phyloP scores from a whole-genome alignment of 2,797 vertebrate species.

The Numenius phaeopus region DNA sequence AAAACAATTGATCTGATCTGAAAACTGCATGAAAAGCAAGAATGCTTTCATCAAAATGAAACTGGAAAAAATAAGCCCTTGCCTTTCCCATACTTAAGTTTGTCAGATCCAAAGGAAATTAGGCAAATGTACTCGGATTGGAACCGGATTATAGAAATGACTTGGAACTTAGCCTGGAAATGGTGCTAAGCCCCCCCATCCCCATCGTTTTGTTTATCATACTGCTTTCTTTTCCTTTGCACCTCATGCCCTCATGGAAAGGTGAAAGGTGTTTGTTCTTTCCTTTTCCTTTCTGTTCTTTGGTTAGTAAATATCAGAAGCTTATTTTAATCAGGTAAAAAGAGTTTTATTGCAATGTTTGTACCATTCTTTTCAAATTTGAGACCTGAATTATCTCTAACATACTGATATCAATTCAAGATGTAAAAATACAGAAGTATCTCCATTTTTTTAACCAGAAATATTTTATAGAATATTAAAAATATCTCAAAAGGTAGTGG shows the following conservation, averaged over 20 bases:
- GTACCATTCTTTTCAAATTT: neutral
- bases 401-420: neutral
- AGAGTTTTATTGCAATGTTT: neutral
- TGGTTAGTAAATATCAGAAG: neutral
- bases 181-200: neutral
- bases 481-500: neutral
- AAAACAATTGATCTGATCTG: slow-evolving; percentile 73
- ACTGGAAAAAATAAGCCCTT: slow-evolving; percentile 68
- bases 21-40: slow-evolving; percentile 66
- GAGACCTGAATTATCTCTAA: neutral
- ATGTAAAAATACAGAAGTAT: neutral
- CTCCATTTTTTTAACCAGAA: neutral
- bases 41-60: slow-evolving; percentile 67
- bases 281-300: slow-evolving; percentile 5
- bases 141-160: slow-evolving; percentile 58
- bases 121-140: slow-evolving; percentile 61
- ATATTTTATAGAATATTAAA: neutral
- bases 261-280: neutral
- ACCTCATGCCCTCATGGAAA: neutral
- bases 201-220: neutral
- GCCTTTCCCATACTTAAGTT: slow-evolving; percentile 63
- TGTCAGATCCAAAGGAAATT: slow-evolving; percentile 70
- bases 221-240: neutral
- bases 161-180: slow-evolving; percentile 63
- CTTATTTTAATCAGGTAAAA: slow-evolving; percentile 40